These are phyloP conservation scores for Coptotermes formosanus DNA, from an alignment of 1,140 invertebrate species.

Conservation along the genomic window DNA sequence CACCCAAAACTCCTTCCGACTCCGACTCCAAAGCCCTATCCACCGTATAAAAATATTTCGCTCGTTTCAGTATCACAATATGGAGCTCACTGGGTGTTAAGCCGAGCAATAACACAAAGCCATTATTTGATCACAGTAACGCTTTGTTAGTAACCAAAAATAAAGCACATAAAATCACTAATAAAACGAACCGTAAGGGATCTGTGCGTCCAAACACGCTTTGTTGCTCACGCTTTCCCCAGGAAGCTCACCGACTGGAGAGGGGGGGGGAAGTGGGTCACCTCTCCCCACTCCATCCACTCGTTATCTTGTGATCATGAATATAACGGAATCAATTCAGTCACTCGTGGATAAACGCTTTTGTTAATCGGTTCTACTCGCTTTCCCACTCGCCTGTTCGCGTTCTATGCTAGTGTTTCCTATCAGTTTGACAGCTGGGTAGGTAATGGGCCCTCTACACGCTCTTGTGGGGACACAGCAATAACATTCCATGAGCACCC, in stretches of 20 bases:
- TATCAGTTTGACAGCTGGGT: neutral
- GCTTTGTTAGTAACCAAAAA: neutral
- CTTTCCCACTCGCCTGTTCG: neutral
- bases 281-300: neutral
- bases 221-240: neutral
- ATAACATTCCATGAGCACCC: neutral
- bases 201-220: neutral
- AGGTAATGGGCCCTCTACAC: neutral
- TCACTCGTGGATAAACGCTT: conserved; percentile 1
- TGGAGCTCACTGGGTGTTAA: neutral
- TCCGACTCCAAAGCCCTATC: too few relatives aligned
- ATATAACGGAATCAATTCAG: neutral
- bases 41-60: neutral
- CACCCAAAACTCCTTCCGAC: too few relatives aligned
- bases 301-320: neutral
- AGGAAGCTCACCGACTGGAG: neutral
- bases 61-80: neutral
- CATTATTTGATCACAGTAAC: neutral
- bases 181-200: too few relatives aligned
- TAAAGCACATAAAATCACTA: neutral
- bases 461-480: neutral
- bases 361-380: neutral
- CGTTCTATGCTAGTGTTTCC: neutral
- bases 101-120: neutral
- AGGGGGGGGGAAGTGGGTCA: neutral